These are phyloP conservation scores for Penaeus monodon DNA, from an alignment of 2,888 invertebrate genomes.

Conservation along the genomic window DNA sequence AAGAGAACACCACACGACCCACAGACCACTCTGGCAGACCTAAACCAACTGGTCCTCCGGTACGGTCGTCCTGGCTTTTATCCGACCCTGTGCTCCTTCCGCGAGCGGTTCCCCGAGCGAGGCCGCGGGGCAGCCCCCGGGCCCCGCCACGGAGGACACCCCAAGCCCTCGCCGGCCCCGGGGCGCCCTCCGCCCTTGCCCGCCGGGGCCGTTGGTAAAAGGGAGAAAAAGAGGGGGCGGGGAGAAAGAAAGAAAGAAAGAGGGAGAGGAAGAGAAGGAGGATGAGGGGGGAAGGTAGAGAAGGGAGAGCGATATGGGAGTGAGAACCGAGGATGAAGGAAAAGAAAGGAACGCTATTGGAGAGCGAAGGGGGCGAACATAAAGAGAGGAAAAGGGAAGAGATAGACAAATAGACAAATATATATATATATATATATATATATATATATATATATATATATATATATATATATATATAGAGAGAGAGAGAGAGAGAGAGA, in stretches of 20 bases:
- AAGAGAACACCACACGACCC: slow-evolving; percentile 12
- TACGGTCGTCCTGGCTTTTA: slow-evolving; percentile 35
- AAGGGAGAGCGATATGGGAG: background rate
- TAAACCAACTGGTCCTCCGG: slow-evolving; percentile 31
- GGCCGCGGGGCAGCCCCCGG: slow-evolving; percentile 14
- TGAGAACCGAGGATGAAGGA: background rate
- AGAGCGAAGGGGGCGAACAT: background rate
- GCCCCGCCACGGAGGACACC: slow-evolving; percentile 4
- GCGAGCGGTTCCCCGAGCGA: slow-evolving; percentile 13
- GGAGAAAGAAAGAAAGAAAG: background rate
- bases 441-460: no score
- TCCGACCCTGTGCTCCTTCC: slow-evolving; percentile 29
- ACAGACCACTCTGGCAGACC: slow-evolving; percentile 25
- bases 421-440: no score
- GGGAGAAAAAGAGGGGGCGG: background rate
- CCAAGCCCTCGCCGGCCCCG: slow-evolving; percentile 1
- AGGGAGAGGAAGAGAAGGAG: no score
- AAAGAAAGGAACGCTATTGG: background rate
- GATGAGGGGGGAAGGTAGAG: background rate
- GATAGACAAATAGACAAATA: background rate
- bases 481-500: no score
- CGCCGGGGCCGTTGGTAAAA: slow-evolving; percentile 9
- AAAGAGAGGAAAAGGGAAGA: background rate
- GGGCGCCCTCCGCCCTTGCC: slow-evolving; percentile 23
- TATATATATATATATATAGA: no score